Conservation (phyloP, 2,113 vertebrate species). For the Podarcis raffonei region DNA sequence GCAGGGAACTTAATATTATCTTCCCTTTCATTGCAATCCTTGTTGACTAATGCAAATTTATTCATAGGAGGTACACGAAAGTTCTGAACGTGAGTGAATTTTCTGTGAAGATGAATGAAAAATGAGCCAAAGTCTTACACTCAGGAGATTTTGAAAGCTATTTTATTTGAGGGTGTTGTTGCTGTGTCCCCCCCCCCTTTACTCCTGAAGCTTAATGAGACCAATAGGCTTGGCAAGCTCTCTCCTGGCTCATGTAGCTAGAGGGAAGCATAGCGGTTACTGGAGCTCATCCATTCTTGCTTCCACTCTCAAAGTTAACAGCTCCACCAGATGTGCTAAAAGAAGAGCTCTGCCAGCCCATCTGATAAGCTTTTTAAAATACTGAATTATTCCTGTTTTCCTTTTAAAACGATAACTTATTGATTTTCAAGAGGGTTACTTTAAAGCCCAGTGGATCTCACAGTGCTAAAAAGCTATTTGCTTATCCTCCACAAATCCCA, state of each 20-base stretch:
- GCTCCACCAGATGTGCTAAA: slow-evolving; percentile 67
- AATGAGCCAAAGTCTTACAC: slow-evolving; percentile 59
- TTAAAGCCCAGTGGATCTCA: not conserved
- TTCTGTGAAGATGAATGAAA: slow-evolving; percentile 32
- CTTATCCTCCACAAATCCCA: slow-evolving; percentile 23
- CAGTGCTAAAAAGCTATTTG: slow-evolving; percentile 3
- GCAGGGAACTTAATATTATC: not conserved
- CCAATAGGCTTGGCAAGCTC: slow-evolving; percentile 61
- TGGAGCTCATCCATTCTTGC: slow-evolving; percentile 62
- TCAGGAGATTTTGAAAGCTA: slow-evolving; percentile 57
- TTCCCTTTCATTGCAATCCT: not conserved
- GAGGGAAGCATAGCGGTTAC: slow-evolving; percentile 44
- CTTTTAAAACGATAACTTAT: not conserved
- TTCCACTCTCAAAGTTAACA: slow-evolving; percentile 56
- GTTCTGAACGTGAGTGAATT: slow-evolving; percentile 41
- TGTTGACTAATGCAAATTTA: slow-evolving; percentile 11
- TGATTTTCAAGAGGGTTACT: slow-evolving; percentile 21
- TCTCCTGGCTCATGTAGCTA: slow-evolving; percentile 52
- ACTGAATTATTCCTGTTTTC: slow-evolving; percentile 38
- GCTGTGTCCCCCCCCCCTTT: not conserved
- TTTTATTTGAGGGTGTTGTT: slow-evolving; percentile 59
- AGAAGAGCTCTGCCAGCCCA: slow-evolving; percentile 49
- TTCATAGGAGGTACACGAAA: slow-evolving; percentile 22
- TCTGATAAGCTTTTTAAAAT: slow-evolving; percentile 53
- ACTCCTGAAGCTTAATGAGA: slow-evolving; percentile 63